Conservation (phyloP, 2,797 vertebrate genomes). For the Nothura maculosa region DNA sequence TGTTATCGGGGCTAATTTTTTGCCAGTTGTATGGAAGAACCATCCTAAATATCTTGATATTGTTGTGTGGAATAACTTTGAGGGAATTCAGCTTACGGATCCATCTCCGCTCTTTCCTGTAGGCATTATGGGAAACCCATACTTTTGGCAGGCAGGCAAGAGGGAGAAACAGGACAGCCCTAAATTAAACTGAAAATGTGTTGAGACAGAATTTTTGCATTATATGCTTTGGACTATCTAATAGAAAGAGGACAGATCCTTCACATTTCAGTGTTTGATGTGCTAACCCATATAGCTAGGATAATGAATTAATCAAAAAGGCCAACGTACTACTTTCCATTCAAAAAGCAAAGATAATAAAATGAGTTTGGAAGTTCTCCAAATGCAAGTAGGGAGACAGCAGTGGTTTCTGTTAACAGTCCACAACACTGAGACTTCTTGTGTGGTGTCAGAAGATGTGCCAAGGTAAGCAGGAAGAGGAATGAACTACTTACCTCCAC, state of each 20-base stretch:
- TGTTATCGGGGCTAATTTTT: neutral
- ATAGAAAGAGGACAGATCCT: neutral
- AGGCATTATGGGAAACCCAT: neutral
- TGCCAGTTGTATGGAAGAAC: neutral
- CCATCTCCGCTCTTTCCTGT: neutral
- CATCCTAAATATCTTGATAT: neutral
- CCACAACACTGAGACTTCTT: neutral
- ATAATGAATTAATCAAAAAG: neutral
- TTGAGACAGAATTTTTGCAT: neutral
- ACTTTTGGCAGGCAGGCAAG: neutral
- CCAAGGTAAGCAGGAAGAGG: conserved; percentile 19
- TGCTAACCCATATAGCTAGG: neutral
- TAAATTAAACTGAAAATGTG: neutral
- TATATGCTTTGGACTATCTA: neutral
- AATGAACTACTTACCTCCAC: conserved; percentile 20
- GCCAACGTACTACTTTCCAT: neutral
- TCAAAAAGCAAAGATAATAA: neutral
- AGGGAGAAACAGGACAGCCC: neutral
- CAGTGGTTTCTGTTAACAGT: neutral
- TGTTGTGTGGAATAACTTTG: neutral
- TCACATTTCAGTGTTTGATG: neutral
- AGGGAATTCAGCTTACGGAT: neutral
- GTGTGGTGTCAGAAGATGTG: neutral
- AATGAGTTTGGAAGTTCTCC: neutral
- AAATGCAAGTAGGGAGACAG: neutral